Conservation (phyloP, 1,140 invertebrate species). For the Spodoptera frugiperda region DNA sequence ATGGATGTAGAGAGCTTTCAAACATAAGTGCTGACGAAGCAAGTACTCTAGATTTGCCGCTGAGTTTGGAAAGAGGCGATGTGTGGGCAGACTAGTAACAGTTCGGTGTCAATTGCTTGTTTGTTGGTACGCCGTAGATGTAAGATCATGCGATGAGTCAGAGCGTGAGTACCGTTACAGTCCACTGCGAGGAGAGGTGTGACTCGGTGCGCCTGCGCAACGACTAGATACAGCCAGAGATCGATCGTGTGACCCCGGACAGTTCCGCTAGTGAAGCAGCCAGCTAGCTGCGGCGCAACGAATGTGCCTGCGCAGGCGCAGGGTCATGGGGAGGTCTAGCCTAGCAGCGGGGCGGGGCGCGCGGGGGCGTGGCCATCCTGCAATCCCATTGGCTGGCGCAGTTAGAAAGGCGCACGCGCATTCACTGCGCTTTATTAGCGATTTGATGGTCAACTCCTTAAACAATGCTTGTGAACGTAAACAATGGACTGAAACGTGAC, state of each 20-base stretch:
- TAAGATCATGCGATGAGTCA: neutral
- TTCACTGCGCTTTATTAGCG: conserved; percentile 40
- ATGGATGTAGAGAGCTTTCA: too few species aligned
- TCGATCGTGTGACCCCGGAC: conserved; percentile 32
- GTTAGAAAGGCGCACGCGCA: conserved; percentile 46
- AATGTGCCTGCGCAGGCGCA: neutral
- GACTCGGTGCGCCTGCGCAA: conserved; percentile 3
- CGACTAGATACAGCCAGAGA: neutral
- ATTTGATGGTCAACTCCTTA: conserved; percentile 41
- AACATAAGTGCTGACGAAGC: too few species aligned
- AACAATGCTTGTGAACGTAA: conserved; percentile 50
- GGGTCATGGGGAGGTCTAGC: conserved; percentile 37
- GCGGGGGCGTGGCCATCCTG: conserved; percentile 46
- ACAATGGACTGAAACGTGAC: conserved; percentile 52
- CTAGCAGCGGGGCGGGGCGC: conserved; percentile 50
- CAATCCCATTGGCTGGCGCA: conserved; percentile 47
- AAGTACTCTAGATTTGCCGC: too few species aligned
- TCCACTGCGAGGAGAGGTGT: neutral
- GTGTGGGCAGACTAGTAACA: too few species aligned
- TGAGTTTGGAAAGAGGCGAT: too few species aligned
- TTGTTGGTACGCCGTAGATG: too few species aligned
- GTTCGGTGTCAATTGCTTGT: too few species aligned
- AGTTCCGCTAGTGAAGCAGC: conserved; percentile 30
- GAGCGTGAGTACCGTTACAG: neutral
- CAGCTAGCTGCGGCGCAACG: conserved; percentile 1